phyloP scores from a whole-genome alignment of 2,888 invertebrate species.

The Scaptodrosophila latifasciaeformis region DNA sequence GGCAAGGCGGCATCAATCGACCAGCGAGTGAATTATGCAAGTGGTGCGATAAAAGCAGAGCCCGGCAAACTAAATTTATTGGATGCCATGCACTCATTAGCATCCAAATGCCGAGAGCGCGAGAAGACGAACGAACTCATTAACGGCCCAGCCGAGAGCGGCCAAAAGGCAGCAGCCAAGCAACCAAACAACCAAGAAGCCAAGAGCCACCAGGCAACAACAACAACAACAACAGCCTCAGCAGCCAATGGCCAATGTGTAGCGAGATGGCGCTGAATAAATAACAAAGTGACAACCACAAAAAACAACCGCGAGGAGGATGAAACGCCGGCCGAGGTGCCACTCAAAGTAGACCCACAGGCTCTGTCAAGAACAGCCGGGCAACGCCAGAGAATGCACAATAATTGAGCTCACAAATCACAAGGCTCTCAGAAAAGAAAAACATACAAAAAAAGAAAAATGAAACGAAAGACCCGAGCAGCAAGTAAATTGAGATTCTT shows the following conservation, averaged over 20 bases:
- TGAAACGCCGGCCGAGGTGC: slow-evolving; percentile 11
- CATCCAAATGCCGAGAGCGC: slow-evolving; percentile 58
- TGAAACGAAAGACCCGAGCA: slow-evolving; percentile 6
- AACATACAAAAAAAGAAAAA: slow-evolving; percentile 2
- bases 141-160: slow-evolving; percentile 32
- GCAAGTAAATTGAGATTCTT: slow-evolving; percentile 63
- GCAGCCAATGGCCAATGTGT: slow-evolving; percentile 28
- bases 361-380: neutral
- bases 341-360: neutral
- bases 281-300: slow-evolving; percentile 70
- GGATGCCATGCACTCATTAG: slow-evolving; percentile 69
- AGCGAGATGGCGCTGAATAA: slow-evolving; percentile 59
- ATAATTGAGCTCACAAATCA: slow-evolving; percentile 70
- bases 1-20: neutral
- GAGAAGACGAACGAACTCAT: slow-evolving; percentile 60
- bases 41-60: slow-evolving; percentile 66
- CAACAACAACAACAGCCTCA: too few species aligned
- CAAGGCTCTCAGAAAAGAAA: slow-evolving; percentile 35
- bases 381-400: slow-evolving; percentile 47
- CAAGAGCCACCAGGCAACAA: too few species aligned
- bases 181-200: too few species aligned
- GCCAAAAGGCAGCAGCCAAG: neutral
- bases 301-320: slow-evolving; percentile 56
- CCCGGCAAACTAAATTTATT: slow-evolving; percentile 65
- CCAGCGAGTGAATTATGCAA: slow-evolving; percentile 64